Evolutionary conservation across 1,140 invertebrate species (phyloP).

Genomic region (Leptinotarsa texana): DNA sequence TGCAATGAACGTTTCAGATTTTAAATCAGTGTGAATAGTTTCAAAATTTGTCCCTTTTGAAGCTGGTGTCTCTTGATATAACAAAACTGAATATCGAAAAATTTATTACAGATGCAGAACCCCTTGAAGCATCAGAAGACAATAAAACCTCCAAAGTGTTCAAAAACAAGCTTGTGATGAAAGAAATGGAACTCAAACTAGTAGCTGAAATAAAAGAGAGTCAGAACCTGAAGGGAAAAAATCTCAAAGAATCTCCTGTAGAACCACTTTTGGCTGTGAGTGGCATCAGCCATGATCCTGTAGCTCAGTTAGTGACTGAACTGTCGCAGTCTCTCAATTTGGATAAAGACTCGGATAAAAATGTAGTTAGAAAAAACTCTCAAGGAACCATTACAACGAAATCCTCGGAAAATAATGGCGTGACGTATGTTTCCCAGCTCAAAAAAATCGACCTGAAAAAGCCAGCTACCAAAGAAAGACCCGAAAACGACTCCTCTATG

Average conservation of each 20-base stretch:
- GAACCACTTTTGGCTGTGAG: conserved; percentile 52
- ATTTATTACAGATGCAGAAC: conserved; percentile 27
- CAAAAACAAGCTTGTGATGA: conserved; percentile 60
- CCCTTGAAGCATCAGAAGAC: conserved; percentile 35
- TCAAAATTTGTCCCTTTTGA: too few relatives aligned
- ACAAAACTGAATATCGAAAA: background rate
- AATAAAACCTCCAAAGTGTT: conserved; percentile 54
- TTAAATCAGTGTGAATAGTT: too few relatives aligned
- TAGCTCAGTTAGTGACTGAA: conserved; percentile 78
- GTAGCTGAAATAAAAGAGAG: conserved; percentile 81
- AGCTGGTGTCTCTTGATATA: background rate
- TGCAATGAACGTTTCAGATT: too few relatives aligned
- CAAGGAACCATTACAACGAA: conserved; percentile 29
- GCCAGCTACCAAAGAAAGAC: conserved; percentile 49
- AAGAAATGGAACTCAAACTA: conserved; percentile 80
- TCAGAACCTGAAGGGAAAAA: conserved; percentile 66
- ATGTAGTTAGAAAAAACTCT: conserved; percentile 32
- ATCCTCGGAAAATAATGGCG: conserved; percentile 41
- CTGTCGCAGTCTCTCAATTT: conserved; percentile 43
- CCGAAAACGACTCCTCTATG: conserved; percentile 46
- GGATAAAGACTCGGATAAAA: conserved; percentile 24
- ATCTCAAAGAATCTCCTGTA: conserved; percentile 58
- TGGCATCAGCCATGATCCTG: conserved; percentile 64
- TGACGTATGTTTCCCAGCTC: conserved; percentile 48
- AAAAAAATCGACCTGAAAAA: conserved; percentile 51